Base-by-base conservation (phyloP, 1,140 invertebrate species). In the Prorops nasuta region DNA sequence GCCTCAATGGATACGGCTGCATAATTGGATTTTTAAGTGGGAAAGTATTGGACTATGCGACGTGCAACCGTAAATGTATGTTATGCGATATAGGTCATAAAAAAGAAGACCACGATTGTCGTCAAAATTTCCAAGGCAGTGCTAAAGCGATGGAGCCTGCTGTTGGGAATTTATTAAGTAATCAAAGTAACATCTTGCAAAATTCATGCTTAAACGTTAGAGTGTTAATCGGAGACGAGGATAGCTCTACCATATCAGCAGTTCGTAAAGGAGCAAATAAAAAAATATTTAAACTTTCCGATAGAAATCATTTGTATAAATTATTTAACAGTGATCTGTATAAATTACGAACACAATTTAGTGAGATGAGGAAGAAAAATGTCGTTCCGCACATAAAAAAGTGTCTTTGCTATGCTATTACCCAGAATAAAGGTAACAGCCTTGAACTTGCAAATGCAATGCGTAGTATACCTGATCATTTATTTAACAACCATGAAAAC, bases 101-200 rank as follows among this genome's bases (percentile, higher is more conserved):
- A 14, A 17, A 6, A 22, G 21, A 31, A 7, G 43, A 44, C 21
- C 43, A 44, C 15, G 43, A 44, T 20, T 44, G 43, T 18, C 28
- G 43, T 4, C 3, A 16, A 19, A 44, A 44, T 35, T 44, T 44
- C 17, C 4, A 34, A 18, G 43, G 43, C 17, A 44, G 43, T 35
- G 43, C 43, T 14, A 44, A 44, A 20, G 28, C 43, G 3, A 44
- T 44, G 43, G 43, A 44, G 21, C 4, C 43, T 18, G 16, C 17
- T 44, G 28, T 35, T 10, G 43, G 28, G 3, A 17, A 3, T 14
- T 15, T 6, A 16, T 16, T 44, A 10, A 10, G 3, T 4, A 44
- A 44, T 28, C 4, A 28, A 6, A 28, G 43, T 14, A 19, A 40
- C n/a, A n/a, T 37, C 14, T 15, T 37, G 8, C 7, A 37, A 10